phyloP scores from a whole-genome alignment of 2,888 invertebrate species.

The Lycocerus yunnanus region DNA sequence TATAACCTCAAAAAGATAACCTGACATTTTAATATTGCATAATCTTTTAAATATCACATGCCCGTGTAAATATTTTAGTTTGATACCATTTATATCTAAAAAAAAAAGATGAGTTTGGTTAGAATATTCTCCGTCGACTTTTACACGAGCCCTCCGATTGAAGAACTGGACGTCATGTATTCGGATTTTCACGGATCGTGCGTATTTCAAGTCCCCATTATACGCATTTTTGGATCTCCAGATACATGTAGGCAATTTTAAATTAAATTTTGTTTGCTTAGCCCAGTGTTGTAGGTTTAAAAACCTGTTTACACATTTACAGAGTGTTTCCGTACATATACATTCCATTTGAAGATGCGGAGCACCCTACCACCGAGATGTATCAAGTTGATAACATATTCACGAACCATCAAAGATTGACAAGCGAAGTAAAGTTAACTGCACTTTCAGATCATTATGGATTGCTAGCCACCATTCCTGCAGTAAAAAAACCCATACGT shows the following conservation, averaged over 20 bases:
- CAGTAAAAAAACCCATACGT: too few relatives aligned
- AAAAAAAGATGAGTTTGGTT: too few relatives aligned
- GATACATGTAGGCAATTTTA: conserved; percentile 37
- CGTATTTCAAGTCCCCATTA: conserved; percentile 83
- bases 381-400: too few relatives aligned
- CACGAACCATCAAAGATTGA: too few relatives aligned
- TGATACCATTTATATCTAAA: too few relatives aligned
- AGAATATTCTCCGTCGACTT: conserved; percentile 85
- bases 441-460: too few relatives aligned
- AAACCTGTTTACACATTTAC: conserved; percentile 92
- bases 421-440: too few relatives aligned
- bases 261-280: neutral
- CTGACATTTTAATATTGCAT: neutral
- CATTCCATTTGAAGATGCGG: conserved; percentile 76
- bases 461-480: too few relatives aligned
- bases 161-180: conserved; percentile 80
- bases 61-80: too few relatives aligned
- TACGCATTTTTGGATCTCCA: conserved; percentile 88
- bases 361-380: conserved; percentile 52
- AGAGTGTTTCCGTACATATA: conserved; percentile 96
- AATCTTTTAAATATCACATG: neutral
- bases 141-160: conserved; percentile 77
- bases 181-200: conserved; percentile 84
- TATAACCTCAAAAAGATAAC: neutral
- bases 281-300: conserved; percentile 70